Percentiles rank a stretch among this genome's conserved stretches.
These are phyloP conservation scores for Chelmon rostratus DNA, from an alignment of 2,797 vertebrate species.

Conservation along the genomic window DNA sequence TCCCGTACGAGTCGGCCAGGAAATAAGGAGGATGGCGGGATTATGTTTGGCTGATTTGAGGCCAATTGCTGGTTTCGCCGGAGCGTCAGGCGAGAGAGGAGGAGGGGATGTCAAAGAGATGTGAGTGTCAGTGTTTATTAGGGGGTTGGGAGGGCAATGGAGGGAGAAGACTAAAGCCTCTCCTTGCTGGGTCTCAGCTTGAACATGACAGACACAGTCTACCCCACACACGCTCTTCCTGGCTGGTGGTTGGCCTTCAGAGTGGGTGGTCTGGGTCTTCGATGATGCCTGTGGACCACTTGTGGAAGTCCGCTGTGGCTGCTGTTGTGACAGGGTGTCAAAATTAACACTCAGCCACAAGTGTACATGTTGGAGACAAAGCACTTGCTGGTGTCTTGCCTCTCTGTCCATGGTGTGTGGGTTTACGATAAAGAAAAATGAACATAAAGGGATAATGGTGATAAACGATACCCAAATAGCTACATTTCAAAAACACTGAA, in stretches of 20 bases:
- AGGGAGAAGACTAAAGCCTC: constrained; percentile 59
- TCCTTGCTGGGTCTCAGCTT: constrained; percentile 72
- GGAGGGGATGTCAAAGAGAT: constrained; percentile 70
- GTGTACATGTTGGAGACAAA: not conserved
- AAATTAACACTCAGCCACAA: constrained; percentile 52
- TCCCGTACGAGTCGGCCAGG: constrained; percentile 27
- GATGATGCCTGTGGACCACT: constrained; percentile 36
- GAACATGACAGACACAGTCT: constrained; percentile 77
- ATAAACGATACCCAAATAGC: too few relatives aligned
- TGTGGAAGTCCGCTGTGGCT: constrained; percentile 33
- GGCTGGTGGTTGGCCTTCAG: constrained; percentile 49
- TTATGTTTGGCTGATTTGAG: constrained; percentile 85
- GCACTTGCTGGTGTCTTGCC: too few relatives aligned
- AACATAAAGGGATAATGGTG: too few relatives aligned
- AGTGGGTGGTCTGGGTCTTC: constrained; percentile 58
- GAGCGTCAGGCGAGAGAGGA: constrained; percentile 61
- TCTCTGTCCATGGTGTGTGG: too few relatives aligned
- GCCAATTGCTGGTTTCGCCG: constrained; percentile 82
- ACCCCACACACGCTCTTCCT: constrained; percentile 37
- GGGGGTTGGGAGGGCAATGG: constrained; percentile 61
- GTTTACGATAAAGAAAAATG: too few relatives aligned
- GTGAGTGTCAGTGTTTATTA: constrained; percentile 84
- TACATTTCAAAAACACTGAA: too few relatives aligned
- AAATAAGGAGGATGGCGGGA: constrained; percentile 71
- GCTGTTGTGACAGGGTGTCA: constrained; percentile 65